Percentiles rank a stretch among this genome's conserved stretches.
phyloP scores from a whole-genome alignment of 2,113 vertebrate species.

The Theropithecus gelada region DNA sequence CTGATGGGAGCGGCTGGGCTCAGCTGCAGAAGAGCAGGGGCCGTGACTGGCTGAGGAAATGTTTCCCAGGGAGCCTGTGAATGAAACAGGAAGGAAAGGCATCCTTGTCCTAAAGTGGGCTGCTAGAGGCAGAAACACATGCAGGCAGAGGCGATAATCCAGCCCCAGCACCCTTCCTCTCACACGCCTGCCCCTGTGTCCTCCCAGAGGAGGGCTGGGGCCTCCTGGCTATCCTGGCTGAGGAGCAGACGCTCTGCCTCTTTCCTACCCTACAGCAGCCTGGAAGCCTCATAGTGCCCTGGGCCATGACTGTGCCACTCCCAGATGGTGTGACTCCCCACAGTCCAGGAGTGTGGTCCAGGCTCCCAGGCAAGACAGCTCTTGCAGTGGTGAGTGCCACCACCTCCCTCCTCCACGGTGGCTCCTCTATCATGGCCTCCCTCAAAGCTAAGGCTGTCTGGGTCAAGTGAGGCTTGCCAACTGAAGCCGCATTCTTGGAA shows the following conservation, averaged over 20 bases:
- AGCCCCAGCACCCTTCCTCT: background rate
- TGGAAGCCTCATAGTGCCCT: background rate
- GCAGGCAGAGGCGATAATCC: background rate
- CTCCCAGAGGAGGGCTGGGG: background rate
- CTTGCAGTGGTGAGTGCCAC: background rate
- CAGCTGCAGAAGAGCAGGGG: background rate
- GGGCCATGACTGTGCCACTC: background rate
- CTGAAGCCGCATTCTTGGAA: background rate
- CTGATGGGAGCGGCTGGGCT: background rate
- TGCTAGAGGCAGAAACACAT: background rate
- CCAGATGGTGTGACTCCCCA: background rate
- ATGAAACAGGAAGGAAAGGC: background rate
- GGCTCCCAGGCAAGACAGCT: background rate
- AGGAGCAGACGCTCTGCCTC: background rate
- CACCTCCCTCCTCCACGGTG: background rate
- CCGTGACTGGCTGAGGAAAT: too few relatives aligned
- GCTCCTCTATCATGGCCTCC: background rate
- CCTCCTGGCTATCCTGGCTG: background rate
- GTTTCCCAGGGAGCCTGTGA: background rate
- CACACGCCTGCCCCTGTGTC: background rate
- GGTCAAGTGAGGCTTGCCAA: background rate
- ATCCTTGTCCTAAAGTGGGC: background rate
- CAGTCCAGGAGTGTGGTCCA: background rate
- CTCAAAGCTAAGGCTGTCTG: background rate
- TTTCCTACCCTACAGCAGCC: background rate